phyloP scores from a whole-genome alignment of 1,140 invertebrate species.

The Drosophila pectinifera region DNA sequence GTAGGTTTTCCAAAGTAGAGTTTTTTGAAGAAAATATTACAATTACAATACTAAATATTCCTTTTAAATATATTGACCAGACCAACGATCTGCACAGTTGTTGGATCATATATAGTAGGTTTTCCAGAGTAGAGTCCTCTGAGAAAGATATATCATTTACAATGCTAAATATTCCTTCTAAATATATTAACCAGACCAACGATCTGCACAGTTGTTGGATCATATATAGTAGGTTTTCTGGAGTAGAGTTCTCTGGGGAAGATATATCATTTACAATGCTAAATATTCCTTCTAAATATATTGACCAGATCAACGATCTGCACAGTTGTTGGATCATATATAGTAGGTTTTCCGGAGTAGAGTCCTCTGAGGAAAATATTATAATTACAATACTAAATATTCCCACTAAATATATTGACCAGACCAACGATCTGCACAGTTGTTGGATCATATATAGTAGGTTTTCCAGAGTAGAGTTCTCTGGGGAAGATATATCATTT shows the following conservation, averaged over 20 bases:
- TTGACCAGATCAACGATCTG: conserved; percentile 77
- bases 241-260: background rate
- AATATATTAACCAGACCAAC: too few species aligned
- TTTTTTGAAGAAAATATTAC: background rate
- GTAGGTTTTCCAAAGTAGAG: conserved; percentile 48
- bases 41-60: too few species aligned
- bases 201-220: conserved; percentile 84
- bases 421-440: conserved; percentile 78
- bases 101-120: conserved; percentile 84
- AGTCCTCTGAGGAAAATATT: background rate
- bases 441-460: conserved; percentile 85
- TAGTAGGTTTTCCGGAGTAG: conserved; percentile 56
- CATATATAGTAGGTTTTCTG: conserved; percentile 77
- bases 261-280: too few species aligned
- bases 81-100: conserved; percentile 80
- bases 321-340: conserved; percentile 84
- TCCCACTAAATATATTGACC: too few species aligned
- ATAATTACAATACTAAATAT: too few species aligned
- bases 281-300: too few species aligned
- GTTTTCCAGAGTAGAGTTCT: conserved; percentile 4
- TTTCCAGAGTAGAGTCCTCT: background rate
- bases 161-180: too few species aligned
- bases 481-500: background rate
- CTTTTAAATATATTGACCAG: too few species aligned
- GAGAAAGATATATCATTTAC: too few species aligned